Percentiles rank a stretch among this genome's conserved stretches.
These are phyloP conservation scores for Creontiades dilutus DNA, from an alignment of 2,888 invertebrate species.

Conservation along the genomic window DNA sequence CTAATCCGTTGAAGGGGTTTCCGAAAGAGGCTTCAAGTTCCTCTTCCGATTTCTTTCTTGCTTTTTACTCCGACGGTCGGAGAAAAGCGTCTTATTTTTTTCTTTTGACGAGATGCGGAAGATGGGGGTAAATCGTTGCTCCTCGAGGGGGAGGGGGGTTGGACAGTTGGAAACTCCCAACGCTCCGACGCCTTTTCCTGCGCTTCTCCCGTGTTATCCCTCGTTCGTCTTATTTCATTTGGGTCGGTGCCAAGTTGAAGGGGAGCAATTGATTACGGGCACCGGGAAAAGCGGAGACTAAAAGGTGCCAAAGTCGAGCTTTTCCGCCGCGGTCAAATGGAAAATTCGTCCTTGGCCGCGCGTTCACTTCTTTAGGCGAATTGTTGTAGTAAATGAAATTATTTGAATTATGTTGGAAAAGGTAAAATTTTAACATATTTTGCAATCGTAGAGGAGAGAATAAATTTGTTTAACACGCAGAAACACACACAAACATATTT, in stretches of 20 bases:
- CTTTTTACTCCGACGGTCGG: not conserved
- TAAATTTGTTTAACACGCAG: no score
- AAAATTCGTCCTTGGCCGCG: no score
- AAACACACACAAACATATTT: no score
- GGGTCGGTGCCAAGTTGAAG: not conserved
- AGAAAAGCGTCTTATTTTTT: not conserved
- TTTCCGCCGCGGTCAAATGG: not conserved
- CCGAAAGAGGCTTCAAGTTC: no score
- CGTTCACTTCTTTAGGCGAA: no score
- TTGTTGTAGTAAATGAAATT: no score
- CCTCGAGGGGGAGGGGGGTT: not conserved
- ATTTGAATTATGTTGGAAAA: no score
- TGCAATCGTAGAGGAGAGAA: no score
- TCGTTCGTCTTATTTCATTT: slow-evolving; percentile 26
- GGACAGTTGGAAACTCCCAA: not conserved
- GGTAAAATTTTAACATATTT: no score
- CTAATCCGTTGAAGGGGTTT: not conserved
- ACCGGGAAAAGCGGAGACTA: not conserved
- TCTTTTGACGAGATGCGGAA: not conserved
- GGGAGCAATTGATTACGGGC: not conserved
- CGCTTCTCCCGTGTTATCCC: not conserved
- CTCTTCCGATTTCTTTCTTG: not conserved
- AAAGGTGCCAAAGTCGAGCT: not conserved
- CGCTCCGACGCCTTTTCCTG: not conserved
- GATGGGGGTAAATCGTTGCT: not conserved